phyloP scores from a whole-genome alignment of 2,888 invertebrate species.

The Amiota minor region DNA sequence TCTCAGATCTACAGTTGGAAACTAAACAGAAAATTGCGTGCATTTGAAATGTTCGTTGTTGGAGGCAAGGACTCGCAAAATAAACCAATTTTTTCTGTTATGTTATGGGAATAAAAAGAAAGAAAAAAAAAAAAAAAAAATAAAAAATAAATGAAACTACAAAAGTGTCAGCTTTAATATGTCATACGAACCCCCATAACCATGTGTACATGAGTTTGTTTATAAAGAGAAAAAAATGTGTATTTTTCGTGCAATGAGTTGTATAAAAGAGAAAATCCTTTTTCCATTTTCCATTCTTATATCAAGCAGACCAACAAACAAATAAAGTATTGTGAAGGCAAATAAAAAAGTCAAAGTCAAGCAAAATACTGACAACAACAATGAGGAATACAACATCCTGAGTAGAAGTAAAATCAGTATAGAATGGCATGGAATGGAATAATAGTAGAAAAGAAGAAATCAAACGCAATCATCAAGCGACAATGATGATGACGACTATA shows the following conservation, averaged over 20 bases:
- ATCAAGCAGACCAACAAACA: constrained; percentile 11
- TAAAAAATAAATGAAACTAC: background rate
- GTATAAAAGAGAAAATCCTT: background rate
- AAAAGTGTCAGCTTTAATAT: constrained; percentile 16
- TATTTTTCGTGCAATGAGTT: constrained; percentile 29
- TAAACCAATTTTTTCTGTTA: too few species aligned
- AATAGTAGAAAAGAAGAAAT: background rate
- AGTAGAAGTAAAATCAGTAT: background rate
- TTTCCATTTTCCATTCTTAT: too few species aligned
- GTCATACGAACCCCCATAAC: background rate
- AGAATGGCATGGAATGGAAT: background rate
- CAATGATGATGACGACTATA: background rate
- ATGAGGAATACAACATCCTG: too few species aligned
- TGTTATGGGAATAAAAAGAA: too few species aligned
- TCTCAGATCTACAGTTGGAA: too few species aligned
- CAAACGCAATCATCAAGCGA: constrained; percentile 5
- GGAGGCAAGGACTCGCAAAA: too few species aligned
- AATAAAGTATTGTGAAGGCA: constrained; percentile 1
- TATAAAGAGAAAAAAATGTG: too few species aligned
- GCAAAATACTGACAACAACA: background rate
- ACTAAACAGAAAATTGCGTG: too few species aligned
- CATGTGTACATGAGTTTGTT: too few species aligned
- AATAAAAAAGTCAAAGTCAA: background rate
- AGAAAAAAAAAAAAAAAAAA: too few species aligned
- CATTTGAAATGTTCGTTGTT: too few species aligned